A percentile compares a stretch with the other conserved stretches of the same genome.
These are phyloP conservation scores for Oncorhynchus nerka DNA, from an alignment of 2,113 vertebrate genomes.

Conservation along the genomic window DNA sequence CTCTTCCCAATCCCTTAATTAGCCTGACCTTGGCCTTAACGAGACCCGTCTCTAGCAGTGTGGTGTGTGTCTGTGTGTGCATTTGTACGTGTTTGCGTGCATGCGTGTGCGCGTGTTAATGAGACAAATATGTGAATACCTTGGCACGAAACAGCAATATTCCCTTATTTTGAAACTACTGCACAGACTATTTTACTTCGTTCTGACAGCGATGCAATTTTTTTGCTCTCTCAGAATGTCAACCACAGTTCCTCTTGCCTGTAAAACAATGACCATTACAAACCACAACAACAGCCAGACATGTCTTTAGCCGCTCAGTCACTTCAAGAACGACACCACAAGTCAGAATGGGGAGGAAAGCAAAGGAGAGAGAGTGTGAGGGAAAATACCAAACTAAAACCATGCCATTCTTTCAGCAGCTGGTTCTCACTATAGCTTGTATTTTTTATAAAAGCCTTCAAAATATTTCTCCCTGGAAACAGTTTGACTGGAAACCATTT, in stretches of 20 bases:
- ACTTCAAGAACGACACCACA: not conserved
- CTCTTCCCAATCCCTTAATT: conserved; percentile 73
- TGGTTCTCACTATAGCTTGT: conserved; percentile 9
- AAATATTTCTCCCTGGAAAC: not conserved
- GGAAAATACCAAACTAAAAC: conserved; percentile 1
- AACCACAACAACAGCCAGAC: conserved; percentile 4
- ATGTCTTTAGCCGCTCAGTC: not conserved
- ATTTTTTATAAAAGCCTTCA: not conserved
- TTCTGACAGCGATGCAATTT: too few species aligned
- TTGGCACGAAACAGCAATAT: too few species aligned
- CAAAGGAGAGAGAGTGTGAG: not conserved
- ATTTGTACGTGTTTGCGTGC: conserved; percentile 4
- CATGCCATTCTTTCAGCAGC: not conserved
- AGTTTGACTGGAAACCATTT: conserved; percentile 1
- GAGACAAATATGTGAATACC: not conserved
- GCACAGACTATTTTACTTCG: too few species aligned
- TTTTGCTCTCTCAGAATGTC: too few species aligned
- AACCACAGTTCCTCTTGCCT: not conserved
- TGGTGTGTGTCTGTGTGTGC: conserved; percentile 24
- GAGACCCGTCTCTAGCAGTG: conserved; percentile 43
- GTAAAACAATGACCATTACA: not conserved
- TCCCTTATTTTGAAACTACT: too few species aligned
- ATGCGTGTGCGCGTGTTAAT: conserved; percentile 5
- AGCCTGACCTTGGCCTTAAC: conserved; percentile 70
- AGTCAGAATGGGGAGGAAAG: too few species aligned